Percentiles rank a stretch among this genome's conserved stretches.
These are phyloP conservation scores for Cololabis saira DNA, from an alignment of 2,113 vertebrate genomes.

Conservation along the genomic window DNA sequence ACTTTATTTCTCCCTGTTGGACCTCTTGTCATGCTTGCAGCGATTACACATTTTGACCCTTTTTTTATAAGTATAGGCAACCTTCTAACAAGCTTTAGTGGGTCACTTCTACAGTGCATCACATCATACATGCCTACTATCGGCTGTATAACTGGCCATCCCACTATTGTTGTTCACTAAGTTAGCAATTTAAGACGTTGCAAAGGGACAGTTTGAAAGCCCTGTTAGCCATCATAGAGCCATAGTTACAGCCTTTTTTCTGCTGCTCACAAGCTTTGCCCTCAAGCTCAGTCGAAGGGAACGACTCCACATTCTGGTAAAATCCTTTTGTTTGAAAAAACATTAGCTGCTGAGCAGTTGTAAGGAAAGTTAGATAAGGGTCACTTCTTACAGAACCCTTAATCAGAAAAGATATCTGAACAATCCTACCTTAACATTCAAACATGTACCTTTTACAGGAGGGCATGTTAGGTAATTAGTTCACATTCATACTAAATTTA, in stretches of 20 bases:
- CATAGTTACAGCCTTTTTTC: conserved; percentile 14
- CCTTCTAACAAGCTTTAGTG: conserved; percentile 40
- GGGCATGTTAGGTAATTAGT: too few relatives aligned
- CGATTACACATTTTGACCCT: conserved; percentile 22
- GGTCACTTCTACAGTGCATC: conserved; percentile 20
- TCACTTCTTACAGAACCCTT: too few relatives aligned
- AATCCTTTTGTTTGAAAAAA: too few relatives aligned
- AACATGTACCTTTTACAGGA: too few relatives aligned
- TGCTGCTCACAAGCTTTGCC: not conserved
- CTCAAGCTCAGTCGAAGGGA: too few relatives aligned
- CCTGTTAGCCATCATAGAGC: not conserved
- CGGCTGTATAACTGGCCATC: conserved; percentile 16
- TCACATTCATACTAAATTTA: too few relatives aligned
- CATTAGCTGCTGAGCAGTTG: too few relatives aligned
- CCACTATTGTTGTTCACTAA: conserved; percentile 11
- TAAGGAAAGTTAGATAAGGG: too few relatives aligned
- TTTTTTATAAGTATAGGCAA: conserved; percentile 38
- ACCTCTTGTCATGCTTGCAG: conserved; percentile 25
- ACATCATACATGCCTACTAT: not conserved
- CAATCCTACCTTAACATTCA: too few relatives aligned
- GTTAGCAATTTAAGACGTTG: conserved; percentile 18
- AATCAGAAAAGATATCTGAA: too few relatives aligned
- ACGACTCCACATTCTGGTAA: too few relatives aligned
- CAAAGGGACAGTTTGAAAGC: conserved; percentile 11
- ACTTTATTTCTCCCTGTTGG: conserved; percentile 25